Evolutionary conservation across 2,888 invertebrate species (phyloP).

Genomic region (Drosophila macrospina): DNA sequence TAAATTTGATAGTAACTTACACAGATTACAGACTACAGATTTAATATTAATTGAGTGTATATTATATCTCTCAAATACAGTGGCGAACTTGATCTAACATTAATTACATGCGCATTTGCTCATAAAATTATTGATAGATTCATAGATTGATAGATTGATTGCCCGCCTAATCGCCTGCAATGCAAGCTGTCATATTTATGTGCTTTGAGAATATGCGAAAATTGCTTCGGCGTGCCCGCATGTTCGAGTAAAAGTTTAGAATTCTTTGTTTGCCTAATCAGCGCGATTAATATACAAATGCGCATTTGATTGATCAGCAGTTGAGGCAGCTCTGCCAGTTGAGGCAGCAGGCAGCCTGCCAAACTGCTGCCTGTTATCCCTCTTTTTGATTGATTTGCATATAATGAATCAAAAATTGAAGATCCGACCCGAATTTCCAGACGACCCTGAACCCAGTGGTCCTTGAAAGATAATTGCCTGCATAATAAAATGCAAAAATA

Average conservation of each 20-base stretch:
- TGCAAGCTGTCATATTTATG: conserved; percentile 20
- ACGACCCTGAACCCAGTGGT: conserved; percentile 22
- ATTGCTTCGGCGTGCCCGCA: conserved; percentile 24
- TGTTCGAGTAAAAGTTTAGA: conserved; percentile 34
- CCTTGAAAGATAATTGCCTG: conserved; percentile 7
- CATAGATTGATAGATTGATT: conserved; percentile 15
- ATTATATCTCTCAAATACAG: conserved; percentile 9
- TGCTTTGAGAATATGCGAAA: conserved; percentile 22
- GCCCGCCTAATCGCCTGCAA: conserved; percentile 22
- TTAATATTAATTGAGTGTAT: background rate
- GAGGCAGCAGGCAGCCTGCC: conserved; percentile 14
- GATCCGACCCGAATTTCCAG: conserved; percentile 41
- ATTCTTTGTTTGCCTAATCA: conserved; percentile 56
- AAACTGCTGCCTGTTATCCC: conserved; percentile 1
- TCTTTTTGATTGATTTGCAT: conserved; percentile 67
- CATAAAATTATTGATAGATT: conserved; percentile 8
- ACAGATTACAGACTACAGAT: too few relatives aligned
- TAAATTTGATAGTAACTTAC: background rate
- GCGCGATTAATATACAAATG: conserved; percentile 65
- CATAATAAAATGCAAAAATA: background rate
- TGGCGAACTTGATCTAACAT: conserved; percentile 1
- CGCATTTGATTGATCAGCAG: conserved; percentile 66
- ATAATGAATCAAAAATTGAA: conserved; percentile 28
- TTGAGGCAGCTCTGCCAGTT: conserved; percentile 24
- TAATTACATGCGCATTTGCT: conserved; percentile 37